phyloP scores from a whole-genome alignment of 2,113 vertebrate genomes.

The Thryonomys swinderianus region DNA sequence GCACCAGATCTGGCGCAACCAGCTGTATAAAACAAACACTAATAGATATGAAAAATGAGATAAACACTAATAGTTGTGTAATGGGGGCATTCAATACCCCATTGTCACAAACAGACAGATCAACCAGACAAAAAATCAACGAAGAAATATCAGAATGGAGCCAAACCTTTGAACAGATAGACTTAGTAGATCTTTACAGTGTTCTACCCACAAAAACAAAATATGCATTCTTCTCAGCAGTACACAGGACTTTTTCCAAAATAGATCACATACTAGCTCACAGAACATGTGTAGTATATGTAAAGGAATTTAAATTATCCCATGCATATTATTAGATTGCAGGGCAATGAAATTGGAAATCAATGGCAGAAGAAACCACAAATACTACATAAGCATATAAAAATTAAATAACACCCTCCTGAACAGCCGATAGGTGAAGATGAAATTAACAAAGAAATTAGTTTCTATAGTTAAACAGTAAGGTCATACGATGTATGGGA shows the following conservation, averaged over 20 bases:
- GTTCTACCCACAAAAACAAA: neutral
- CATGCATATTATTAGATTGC: too few species aligned
- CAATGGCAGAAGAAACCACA: too few species aligned
- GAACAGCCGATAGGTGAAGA: too few species aligned
- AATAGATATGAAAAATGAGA: neutral
- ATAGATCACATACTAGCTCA: neutral
- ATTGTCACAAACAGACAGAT: neutral
- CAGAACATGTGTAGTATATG: neutral
- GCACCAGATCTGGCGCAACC: neutral
- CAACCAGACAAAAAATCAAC: neutral
- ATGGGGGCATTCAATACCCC: neutral
- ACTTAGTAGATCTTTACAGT: neutral
- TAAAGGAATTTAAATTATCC: neutral
- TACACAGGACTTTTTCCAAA: neutral
- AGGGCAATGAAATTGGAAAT: too few species aligned
- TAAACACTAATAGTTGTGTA: neutral
- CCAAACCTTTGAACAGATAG: neutral
- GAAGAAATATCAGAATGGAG: neutral
- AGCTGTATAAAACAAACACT: neutral
- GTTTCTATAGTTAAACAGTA: neutral
- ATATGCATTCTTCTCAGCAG: neutral
- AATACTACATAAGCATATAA: too few species aligned
- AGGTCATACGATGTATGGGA: neutral
- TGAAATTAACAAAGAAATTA: neutral
- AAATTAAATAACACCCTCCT: too few species aligned